Conservation (phyloP, 2,888 invertebrate species). For the Trichogramma evanescens region DNA sequence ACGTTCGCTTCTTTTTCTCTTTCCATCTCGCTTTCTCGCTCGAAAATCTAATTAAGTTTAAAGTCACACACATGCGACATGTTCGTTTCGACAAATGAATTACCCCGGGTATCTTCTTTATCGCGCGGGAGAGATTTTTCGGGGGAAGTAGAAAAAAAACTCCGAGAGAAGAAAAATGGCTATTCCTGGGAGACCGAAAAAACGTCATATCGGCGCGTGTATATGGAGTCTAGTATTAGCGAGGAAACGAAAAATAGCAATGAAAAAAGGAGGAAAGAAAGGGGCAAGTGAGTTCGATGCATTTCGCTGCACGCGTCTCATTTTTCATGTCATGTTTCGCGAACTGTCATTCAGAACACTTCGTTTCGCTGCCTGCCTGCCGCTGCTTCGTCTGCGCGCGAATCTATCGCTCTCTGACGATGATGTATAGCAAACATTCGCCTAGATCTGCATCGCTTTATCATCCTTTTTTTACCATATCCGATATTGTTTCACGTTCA, state of each 20-base stretch:
- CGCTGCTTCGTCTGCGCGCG: neutral
- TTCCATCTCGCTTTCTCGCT: neutral
- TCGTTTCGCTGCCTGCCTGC: slow-evolving; percentile 8
- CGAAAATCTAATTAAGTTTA: too few relatives aligned
- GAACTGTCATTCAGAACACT: slow-evolving; percentile 24
- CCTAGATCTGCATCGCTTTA: slow-evolving; percentile 3
- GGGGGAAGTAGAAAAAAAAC: too few relatives aligned
- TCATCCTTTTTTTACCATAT: too few relatives aligned
- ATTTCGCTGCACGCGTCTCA: slow-evolving; percentile 14
- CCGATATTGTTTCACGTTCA: too few relatives aligned
- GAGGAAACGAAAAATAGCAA: neutral
- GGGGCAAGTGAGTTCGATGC: slow-evolving; percentile 13
- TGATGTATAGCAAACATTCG: slow-evolving; percentile 17
- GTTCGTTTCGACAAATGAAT: too few relatives aligned
- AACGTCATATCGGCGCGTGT: too few relatives aligned
- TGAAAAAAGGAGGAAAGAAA: neutral
- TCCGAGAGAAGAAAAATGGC: too few relatives aligned
- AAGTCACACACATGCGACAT: too few relatives aligned
- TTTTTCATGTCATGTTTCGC: slow-evolving; percentile 21
- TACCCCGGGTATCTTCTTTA: too few relatives aligned
- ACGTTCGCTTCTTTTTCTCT: neutral
- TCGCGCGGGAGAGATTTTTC: too few relatives aligned
- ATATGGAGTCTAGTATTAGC: neutral
- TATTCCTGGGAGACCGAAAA: too few relatives aligned
- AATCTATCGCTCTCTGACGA: slow-evolving; percentile 16